phyloP scores from a whole-genome alignment of 2,797 vertebrate genomes.

The Typhlichthys subterraneus region DNA sequence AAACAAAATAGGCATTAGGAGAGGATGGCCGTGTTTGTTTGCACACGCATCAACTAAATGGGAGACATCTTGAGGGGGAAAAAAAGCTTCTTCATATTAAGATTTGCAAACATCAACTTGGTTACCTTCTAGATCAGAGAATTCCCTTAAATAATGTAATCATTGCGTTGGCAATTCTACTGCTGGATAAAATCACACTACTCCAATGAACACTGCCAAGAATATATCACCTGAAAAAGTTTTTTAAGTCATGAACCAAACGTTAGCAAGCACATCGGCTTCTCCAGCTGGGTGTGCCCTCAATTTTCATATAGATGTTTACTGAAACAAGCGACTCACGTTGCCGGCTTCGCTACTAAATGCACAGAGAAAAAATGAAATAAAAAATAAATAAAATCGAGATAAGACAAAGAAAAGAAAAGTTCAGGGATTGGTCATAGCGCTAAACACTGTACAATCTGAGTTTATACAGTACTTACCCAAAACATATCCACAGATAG shows the following conservation, averaged over 20 bases:
- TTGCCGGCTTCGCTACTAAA: conserved; percentile 99
- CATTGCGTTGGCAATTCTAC: conserved; percentile 77
- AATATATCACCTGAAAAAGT: conserved; percentile 99
- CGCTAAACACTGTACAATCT: conserved; percentile 90
- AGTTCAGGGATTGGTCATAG: conserved; percentile 90
- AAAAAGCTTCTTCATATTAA: conserved; percentile 79
- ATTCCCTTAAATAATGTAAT: conserved; percentile 70
- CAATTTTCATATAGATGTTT: conserved; percentile 99
- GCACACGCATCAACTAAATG: conserved; percentile 27
- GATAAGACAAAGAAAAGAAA: conserved; percentile 96
- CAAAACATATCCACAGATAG: conserved; percentile 69
- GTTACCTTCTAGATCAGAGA: conserved; percentile 72
- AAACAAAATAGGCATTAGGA: conserved; percentile 75
- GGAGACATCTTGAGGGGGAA: conserved; percentile 49
- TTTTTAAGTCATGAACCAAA: conserved; percentile 99
- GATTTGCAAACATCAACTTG: conserved; percentile 58
- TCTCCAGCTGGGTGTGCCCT: conserved; percentile 99
- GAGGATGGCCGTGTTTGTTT: conserved; percentile 19
- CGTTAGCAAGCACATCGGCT: conserved; percentile 99
- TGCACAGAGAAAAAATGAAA: conserved; percentile 99
- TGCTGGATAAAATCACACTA: conserved; percentile 91
- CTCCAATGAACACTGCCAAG: conserved; percentile 99
- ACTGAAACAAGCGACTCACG: conserved; percentile 99
- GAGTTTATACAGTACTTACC: conserved; percentile 88
- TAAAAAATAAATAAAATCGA: conserved; percentile 99